These are phyloP conservation scores for Crotalus helleri DNA, from an alignment of 2,113 vertebrate species.

Conservation along the genomic window DNA sequence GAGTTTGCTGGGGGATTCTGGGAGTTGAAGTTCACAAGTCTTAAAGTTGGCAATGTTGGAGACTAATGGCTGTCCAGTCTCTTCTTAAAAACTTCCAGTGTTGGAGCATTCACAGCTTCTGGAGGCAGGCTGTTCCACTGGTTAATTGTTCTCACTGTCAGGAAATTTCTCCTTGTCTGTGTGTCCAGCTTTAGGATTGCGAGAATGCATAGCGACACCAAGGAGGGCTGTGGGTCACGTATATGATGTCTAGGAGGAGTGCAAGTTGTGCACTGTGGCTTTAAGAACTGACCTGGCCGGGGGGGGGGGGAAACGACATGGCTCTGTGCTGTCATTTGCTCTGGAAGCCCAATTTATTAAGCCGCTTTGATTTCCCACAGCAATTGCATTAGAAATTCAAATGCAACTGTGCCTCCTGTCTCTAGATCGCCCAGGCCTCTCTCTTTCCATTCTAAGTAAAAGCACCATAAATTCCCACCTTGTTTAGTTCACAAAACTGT, in stretches of 20 bases:
- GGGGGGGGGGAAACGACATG: too few relatives aligned
- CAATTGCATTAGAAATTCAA: not conserved
- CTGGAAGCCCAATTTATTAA: not conserved
- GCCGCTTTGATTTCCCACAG: not conserved
- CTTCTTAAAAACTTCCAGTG: too few relatives aligned
- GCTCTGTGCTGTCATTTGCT: not conserved
- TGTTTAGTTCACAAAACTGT: not conserved
- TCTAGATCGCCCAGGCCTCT: not conserved
- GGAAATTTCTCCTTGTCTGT: too few relatives aligned
- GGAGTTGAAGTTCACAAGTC: too few relatives aligned
- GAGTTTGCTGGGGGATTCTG: too few relatives aligned
- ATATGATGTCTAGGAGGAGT: not conserved
- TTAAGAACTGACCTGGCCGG: not conserved
- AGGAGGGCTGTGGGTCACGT: not conserved
- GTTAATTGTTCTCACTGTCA: too few relatives aligned
- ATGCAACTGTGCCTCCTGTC: not conserved
- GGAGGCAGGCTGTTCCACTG: too few relatives aligned
- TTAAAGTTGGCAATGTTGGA: too few relatives aligned
- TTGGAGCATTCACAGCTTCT: too few relatives aligned
- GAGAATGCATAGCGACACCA: not conserved
- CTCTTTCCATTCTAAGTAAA: not conserved
- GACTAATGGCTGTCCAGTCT: too few relatives aligned
- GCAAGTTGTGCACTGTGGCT: not conserved
- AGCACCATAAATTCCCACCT: not conserved
- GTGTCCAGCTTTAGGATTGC: not conserved